Conservation (phyloP, 2,888 invertebrate genomes). For the Flexamia atlantica region DNA sequence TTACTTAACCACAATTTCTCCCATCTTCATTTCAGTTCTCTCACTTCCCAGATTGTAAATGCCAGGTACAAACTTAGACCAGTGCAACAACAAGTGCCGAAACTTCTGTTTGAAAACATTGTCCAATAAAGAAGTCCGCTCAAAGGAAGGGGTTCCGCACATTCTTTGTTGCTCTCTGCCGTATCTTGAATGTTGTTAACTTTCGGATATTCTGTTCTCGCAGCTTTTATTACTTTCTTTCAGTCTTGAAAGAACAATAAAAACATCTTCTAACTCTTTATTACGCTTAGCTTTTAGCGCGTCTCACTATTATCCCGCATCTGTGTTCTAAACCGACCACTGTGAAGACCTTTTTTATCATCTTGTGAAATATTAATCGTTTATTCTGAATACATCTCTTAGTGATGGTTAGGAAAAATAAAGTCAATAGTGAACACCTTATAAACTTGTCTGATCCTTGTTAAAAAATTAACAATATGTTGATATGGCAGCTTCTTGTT, state of each 20-base stretch:
- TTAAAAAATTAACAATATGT: too few relatives aligned
- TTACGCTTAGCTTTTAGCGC: not conserved
- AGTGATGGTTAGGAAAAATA: too few relatives aligned
- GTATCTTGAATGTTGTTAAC: conserved; percentile 20
- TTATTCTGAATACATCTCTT: too few relatives aligned
- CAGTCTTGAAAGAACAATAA: not conserved
- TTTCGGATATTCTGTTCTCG: conserved; percentile 15
- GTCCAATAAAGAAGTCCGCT: conserved; percentile 14
- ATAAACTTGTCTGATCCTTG: too few relatives aligned
- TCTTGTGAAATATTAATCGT: too few relatives aligned
- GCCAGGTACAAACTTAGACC: not conserved
- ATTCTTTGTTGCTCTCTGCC: conserved; percentile 23
- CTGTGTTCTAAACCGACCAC: too few relatives aligned
- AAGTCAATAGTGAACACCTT: too few relatives aligned
- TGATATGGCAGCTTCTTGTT: too few relatives aligned
- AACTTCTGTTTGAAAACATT: not conserved
- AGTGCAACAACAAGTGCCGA: not conserved
- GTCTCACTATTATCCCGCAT: not conserved
- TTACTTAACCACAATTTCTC: too few relatives aligned
- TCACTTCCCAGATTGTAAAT: not conserved
- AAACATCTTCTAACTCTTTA: not conserved
- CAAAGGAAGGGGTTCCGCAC: conserved; percentile 4
- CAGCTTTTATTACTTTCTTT: conserved; percentile 26
- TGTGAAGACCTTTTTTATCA: too few relatives aligned
- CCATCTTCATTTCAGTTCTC: too few relatives aligned